Evolutionary conservation across 2,888 invertebrate genomes (phyloP), one percentile per base, ranked within the genome.

Genomic region (Stomorhina lunata): DNA sequence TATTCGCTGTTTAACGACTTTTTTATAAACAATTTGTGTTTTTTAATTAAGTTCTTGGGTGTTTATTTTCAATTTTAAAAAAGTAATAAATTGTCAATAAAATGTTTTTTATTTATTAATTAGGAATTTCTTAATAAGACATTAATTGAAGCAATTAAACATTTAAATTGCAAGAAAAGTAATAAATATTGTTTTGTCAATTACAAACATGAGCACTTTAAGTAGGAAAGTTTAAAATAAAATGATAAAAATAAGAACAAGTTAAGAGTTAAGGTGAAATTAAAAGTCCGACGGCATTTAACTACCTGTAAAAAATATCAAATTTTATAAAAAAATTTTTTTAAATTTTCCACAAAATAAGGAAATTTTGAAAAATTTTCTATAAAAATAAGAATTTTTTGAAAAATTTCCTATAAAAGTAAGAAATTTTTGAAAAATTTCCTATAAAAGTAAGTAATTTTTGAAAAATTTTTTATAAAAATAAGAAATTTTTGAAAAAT

Each of bases 131-230:
- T 20, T n/a, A 72, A 63, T 29, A 43, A 40, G 32, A 32, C 63
- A 63, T 63, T 53, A 63, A 27, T 43, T 40, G 43, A 43, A 63
- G 17, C 61, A 63, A 63, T 63, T 63, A 53, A 71, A 59, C 34
- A 48, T 48, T 15, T 48, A 34, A 59, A 48, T 22, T 22, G 25
- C 32, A 17, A 45, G 5, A 10, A 29, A 48, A 10, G 37, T 9
- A 43, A 55, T 40, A 69, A 55, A 69, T 57, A 69, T 43, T 59
- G n/a, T n/a, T n/a, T 43, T 59, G n/a, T n/a, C 9, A 20, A n/a
- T 27, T 50, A 27, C 27, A 25, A 27, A 17, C 10, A 69, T n/a
- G 57, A 43, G 12, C 25, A 32, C 27, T 61, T 45, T 34, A 1
- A 12, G 34, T 57, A 17, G 6, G 43, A 43, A 0, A 9, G 5